Base-by-base conservation (phyloP, 2,113 vertebrate species). In the Elgaria multicarinata region DNA sequence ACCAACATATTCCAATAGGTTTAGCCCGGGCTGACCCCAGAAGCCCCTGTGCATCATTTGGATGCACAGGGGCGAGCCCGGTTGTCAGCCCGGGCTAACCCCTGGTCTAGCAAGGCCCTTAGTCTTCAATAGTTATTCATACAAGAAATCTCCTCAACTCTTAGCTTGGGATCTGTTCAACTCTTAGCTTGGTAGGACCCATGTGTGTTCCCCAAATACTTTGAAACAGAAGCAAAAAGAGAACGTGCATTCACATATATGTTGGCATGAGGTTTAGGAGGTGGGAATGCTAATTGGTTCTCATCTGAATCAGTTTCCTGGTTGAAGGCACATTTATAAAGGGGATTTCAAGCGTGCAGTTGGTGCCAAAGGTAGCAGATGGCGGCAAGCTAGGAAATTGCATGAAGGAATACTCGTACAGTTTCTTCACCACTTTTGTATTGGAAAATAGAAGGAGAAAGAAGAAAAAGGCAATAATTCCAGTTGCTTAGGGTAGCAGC, bases 311-410 rank as follows among this genome's bases (percentile, higher is more conserved):
- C 2, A 31, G 64, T 90, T 94, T 93, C 93, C 93, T 91, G 94
- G 93, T 94, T 95, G 90, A 95, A 81, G 93, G 93, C 93, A 83
- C 91, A 85, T 91, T 92, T 85, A 74, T 76, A 72, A 92, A 93
- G 90, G 76, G 78, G 88, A 91, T 95, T 95, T 88, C 89, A 91
- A 91, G 91, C 86, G 6, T 90, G 66, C 5, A 0, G 39, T 92
- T 78, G 42, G 93, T 95, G 95, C 95, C 96, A 96, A 95, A 76
- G 85, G 89, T 22, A 94, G 93, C 95, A 96, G 96, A 96, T 96
- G 96, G 96, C 88, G 64, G 76, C 83, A 87, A 83, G 91, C 85
- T 85, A 94, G 92, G 94, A 96, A 96, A 96, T 95, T 94, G 89
- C 72, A 16, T 95, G 92, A 92, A 93, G 92, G 92, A 95, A 96